Conservation (phyloP, 2,113 vertebrate genomes). For the Antechinus stuartii region DNA sequence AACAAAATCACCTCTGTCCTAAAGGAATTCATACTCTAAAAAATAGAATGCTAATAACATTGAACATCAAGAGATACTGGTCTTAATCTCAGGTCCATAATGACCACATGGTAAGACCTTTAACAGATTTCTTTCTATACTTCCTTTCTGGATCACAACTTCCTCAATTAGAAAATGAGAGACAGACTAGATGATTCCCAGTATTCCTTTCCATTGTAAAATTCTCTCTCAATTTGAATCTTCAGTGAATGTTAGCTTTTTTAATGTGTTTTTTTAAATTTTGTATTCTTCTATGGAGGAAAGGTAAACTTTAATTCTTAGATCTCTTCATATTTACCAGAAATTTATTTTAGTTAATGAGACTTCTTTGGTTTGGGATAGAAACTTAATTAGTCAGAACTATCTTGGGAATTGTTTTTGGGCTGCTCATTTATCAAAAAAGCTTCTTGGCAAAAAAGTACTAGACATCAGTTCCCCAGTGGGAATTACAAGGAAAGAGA, state of each 20-base stretch:
- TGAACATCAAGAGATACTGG: not conserved
- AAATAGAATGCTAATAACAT: not conserved
- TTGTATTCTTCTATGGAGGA: constrained; percentile 36
- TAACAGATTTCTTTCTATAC: not conserved
- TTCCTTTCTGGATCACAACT: not conserved
- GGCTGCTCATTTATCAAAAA: constrained; percentile 3
- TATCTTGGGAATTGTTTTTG: constrained; percentile 40
- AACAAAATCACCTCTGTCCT: not conserved
- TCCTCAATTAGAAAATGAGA: not conserved
- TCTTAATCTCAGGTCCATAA: not conserved
- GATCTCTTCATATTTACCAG: constrained; percentile 50
- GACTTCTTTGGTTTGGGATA: not conserved
- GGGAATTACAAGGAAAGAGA: not conserved
- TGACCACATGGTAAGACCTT: not conserved
- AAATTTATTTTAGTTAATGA: constrained; percentile 10
- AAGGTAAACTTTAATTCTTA: not conserved
- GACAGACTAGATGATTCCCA: not conserved
- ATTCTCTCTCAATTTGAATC: not conserved
- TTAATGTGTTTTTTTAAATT: constrained; percentile 22
- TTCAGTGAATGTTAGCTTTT: constrained; percentile 2
- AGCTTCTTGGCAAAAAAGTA: constrained; percentile 39
- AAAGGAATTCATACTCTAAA: not conserved
- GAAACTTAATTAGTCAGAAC: not conserved
- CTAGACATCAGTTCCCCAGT: not conserved
- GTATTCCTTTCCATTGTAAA: not conserved